A percentile compares a stretch with the other conserved stretches of the same genome.
phyloP scores from a whole-genome alignment of 2,888 invertebrate species.

The Microctonus brassicae region DNA sequence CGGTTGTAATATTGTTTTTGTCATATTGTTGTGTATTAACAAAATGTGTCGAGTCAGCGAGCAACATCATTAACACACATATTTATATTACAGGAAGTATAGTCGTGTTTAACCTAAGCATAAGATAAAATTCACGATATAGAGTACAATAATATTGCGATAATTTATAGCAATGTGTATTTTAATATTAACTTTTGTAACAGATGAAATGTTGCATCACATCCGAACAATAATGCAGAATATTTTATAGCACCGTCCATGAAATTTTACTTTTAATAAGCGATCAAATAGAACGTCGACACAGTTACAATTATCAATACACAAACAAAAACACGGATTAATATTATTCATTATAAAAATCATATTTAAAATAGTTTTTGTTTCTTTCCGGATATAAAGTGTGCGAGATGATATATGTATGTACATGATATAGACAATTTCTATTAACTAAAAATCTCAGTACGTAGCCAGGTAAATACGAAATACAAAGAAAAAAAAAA shows the following conservation, averaged over 20 bases:
- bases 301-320: neutral
- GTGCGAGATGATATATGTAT: neutral
- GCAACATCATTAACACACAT: neutral
- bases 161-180: neutral
- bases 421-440: too few relatives aligned
- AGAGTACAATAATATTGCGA: neutral
- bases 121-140: neutral
- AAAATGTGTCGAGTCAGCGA: neutral
- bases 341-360: neutral
- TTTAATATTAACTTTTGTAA: constrained; percentile 11
- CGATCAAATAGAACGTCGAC: neutral
- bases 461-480: constrained; percentile 31
- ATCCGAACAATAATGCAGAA: constrained; percentile 39
- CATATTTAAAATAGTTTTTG: neutral
- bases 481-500: constrained; percentile 24
- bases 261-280: neutral
- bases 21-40: neutral
- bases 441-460: constrained; percentile 11
- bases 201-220: constrained; percentile 41
- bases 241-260: constrained; percentile 1
- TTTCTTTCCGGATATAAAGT: constrained; percentile 4
- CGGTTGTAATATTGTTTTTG: neutral
- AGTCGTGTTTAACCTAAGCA: neutral
- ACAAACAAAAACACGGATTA: neutral
- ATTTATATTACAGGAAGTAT: neutral